phyloP scores from a whole-genome alignment of 2,888 invertebrate species.

The Agonopterix arenella region DNA sequence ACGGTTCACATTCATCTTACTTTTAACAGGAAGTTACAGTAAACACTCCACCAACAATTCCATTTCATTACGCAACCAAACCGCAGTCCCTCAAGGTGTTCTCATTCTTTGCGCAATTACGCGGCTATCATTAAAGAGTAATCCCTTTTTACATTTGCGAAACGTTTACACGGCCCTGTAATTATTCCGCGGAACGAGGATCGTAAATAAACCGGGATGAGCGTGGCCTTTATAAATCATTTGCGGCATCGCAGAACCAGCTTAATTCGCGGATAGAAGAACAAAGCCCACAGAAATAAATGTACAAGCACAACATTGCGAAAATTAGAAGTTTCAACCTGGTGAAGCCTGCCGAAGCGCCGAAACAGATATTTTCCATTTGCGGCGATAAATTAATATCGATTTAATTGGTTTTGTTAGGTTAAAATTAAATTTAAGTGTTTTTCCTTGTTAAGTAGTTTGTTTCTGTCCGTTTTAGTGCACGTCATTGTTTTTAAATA shows the following conservation, averaged over 20 bases:
- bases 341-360: not conserved
- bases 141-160: constrained; percentile 67
- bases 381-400: constrained; percentile 42
- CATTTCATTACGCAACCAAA: constrained; percentile 12
- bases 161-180: constrained; percentile 63
- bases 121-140: constrained; percentile 52
- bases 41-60: constrained; percentile 8
- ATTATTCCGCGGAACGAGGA: constrained; percentile 64
- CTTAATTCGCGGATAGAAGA: constrained; percentile 72
- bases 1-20: too few species aligned
- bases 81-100: constrained; percentile 17
- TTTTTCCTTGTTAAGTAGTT: too few species aligned
- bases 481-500: too few species aligned
- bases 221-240: constrained; percentile 72
- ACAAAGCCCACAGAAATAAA: constrained; percentile 70
- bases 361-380: constrained; percentile 37
- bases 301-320: constrained; percentile 28
- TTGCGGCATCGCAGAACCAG: constrained; percentile 49
- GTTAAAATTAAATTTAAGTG: not conserved
- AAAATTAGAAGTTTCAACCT: not conserved
- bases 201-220: constrained; percentile 73
- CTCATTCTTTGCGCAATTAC: constrained; percentile 45
- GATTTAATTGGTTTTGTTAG: too few species aligned
- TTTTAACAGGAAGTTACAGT: not conserved
- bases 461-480: too few species aligned